Conservation (phyloP, 2,113 vertebrate species). For the Notothenia coriiceps region DNA sequence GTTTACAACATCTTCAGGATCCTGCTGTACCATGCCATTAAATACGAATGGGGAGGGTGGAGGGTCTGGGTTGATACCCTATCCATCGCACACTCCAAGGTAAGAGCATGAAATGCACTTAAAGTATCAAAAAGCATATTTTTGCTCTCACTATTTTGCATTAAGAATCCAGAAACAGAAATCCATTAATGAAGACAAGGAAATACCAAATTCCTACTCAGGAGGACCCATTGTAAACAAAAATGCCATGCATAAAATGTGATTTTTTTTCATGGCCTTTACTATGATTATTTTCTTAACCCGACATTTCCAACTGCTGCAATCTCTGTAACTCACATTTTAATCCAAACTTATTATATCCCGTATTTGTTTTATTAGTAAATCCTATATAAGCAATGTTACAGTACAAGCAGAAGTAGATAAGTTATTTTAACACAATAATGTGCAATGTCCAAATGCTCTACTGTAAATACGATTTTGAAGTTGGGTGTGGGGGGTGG, state of each 20-base stretch:
- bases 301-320: not conserved
- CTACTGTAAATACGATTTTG: too few relatives aligned
- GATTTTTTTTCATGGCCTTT: not conserved
- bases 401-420: not conserved
- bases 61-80: constrained; percentile 99
- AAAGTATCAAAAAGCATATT: not conserved
- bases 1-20: constrained; percentile 99
- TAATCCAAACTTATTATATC: not conserved
- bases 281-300: not conserved
- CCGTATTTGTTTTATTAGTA: not conserved
- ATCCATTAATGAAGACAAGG: not conserved
- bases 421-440: not conserved
- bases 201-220: not conserved
- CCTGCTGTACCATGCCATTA: constrained; percentile 98
- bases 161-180: not conserved
- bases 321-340: not conserved
- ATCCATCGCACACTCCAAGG: constrained; percentile 99
- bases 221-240: not conserved
- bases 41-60: constrained; percentile 99
- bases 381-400: not conserved
- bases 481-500: too few relatives aligned
- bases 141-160: not conserved
- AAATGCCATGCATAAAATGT: not conserved
- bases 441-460: not conserved
- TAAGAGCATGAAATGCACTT: constrained; percentile 66